A percentile compares a stretch with the other conserved stretches of the same genome.
Evolutionary conservation across 2,113 vertebrate species (phyloP).

Genomic region (Cyanoramphus novaezelandiae): DNA sequence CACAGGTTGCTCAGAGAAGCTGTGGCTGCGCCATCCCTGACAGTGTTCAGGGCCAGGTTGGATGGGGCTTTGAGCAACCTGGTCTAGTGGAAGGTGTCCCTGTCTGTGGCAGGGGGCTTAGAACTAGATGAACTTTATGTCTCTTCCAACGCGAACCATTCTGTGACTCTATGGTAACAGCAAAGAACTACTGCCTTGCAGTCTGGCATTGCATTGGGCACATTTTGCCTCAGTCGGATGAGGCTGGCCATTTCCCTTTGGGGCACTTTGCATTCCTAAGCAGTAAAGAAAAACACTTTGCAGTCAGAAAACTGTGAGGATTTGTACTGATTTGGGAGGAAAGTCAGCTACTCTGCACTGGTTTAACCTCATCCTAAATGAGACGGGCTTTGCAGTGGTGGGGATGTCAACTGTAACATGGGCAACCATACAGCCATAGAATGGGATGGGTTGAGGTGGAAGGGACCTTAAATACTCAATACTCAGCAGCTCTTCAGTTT

Average conservation of each 20-base stretch:
- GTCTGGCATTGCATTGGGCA: not conserved
- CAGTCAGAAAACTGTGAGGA: fast-evolving
- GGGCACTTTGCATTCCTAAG: not conserved
- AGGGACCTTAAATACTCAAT: not conserved
- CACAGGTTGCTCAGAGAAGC: not conserved
- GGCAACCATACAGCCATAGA: not conserved
- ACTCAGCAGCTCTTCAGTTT: not conserved
- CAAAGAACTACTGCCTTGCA: not conserved
- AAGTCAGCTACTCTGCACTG: not conserved
- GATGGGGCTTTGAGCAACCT: not conserved
- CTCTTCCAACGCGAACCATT: not conserved
- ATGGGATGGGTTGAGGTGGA: not conserved
- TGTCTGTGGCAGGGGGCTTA: not conserved
- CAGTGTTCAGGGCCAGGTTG: not conserved
- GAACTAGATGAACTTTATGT: not conserved
- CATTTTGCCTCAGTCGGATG: fast-evolving
- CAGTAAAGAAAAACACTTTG: not conserved
- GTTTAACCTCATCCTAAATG: not conserved
- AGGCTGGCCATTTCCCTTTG: fast-evolving
- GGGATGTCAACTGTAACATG: fast-evolving
- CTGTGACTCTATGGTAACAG: not conserved
- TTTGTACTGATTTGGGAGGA: not conserved
- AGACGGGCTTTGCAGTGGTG: fast-evolving
- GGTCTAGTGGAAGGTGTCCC: not conserved
- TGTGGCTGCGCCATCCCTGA: not conserved